Conservation (phyloP, 2,113 vertebrate genomes). For the Indri indri region DNA sequence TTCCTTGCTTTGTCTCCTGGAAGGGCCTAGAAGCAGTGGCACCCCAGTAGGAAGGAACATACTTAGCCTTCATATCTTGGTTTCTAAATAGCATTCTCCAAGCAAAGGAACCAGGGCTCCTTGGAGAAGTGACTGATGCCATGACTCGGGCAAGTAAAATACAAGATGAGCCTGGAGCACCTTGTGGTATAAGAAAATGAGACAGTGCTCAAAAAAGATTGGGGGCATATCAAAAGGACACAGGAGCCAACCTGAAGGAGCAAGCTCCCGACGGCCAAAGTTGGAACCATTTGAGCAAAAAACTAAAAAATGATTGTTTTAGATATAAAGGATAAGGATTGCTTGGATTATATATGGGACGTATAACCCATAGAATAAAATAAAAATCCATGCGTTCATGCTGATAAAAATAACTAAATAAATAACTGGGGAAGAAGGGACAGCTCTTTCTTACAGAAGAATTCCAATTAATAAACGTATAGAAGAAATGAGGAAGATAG, state of each 20-base stretch:
- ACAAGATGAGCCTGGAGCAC: neutral
- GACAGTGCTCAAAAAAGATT: neutral
- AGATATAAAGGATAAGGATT: neutral
- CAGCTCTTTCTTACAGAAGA: neutral
- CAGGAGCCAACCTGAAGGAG: neutral
- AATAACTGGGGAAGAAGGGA: neutral
- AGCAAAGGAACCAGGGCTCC: neutral
- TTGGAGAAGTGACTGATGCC: neutral
- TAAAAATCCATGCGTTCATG: neutral
- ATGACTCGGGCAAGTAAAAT: neutral
- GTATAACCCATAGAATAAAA: neutral
- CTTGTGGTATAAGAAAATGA: neutral
- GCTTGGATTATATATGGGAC: neutral
- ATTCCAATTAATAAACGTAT: neutral
- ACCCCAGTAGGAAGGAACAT: neutral
- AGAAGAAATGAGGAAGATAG: neutral
- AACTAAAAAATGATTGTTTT: neutral
- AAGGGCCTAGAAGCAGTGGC: neutral
- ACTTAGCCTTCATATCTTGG: neutral
- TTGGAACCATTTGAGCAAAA: neutral
- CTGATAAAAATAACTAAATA: neutral
- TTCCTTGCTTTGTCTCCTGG: neutral
- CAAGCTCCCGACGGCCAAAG: neutral
- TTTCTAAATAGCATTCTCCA: conserved; percentile 8
- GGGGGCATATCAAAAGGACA: neutral